phyloP scores from a whole-genome alignment of 2,888 invertebrate species.

The Arge pagana region DNA sequence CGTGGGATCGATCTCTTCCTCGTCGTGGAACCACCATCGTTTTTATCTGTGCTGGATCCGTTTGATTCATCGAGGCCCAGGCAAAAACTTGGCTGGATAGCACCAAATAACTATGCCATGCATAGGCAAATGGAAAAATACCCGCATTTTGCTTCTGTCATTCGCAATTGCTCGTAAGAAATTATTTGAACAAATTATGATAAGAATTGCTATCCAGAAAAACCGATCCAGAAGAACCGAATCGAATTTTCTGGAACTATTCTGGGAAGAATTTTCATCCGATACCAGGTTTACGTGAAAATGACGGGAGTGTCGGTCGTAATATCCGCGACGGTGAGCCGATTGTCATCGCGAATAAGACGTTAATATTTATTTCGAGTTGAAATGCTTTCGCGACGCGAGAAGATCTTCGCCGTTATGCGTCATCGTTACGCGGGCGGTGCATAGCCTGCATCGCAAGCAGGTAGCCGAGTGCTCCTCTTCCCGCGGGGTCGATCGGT shows the following conservation, averaged over 20 bases:
- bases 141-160: too few relatives aligned
- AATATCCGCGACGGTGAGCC: background rate
- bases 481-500: background rate
- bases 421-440: background rate
- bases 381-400: background rate
- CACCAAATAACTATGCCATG: too few relatives aligned
- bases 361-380: slow-evolving; percentile 1
- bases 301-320: background rate
- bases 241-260: background rate
- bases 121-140: too few relatives aligned
- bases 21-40: too few relatives aligned
- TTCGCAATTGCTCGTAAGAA: too few relatives aligned
- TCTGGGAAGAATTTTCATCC: background rate
- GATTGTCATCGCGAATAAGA: background rate
- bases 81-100: too few relatives aligned
- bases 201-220: too few relatives aligned
- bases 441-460: background rate
- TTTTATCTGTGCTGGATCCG: too few relatives aligned
- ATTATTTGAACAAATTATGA: too few relatives aligned
- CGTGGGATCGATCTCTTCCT: too few relatives aligned
- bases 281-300: background rate
- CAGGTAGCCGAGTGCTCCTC: background rate
- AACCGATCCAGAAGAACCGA: too few relatives aligned
- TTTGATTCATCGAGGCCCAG: too few relatives aligned
- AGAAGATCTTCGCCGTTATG: background rate